Evolutionary conservation across 2,113 vertebrate species (phyloP), one percentile per base, ranked within the genome.

Genomic region (Ivindomyrus marchei): DNA sequence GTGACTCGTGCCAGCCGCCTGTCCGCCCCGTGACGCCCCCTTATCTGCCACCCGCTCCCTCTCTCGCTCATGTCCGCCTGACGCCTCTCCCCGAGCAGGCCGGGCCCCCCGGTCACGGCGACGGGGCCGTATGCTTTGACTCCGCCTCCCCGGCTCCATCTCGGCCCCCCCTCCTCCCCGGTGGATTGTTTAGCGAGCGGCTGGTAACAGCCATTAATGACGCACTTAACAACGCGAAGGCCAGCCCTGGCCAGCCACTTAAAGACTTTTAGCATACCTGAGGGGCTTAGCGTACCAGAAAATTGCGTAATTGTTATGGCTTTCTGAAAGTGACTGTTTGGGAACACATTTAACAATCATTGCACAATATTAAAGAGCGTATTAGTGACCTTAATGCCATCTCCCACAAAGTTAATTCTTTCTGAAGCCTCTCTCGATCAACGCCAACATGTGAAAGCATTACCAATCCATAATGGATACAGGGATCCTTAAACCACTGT

Each of bases 321-420:
- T 47, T 83, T 93, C 92, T 90, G 92, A 92, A 93, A 93, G 90
- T 90, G 91, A 85, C 83, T 94, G 92, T 94, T 92, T 85, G 90
- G 50, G 88, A 90, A 93, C 90, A 88, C 91, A 90, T 94, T 93
- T 92, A 90, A 91, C 93, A 93, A 92, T 92, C 90, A 92, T 90
- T 92, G 89, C 93, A 90, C 91, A 92, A 93, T 94, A 93, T 94
- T 94, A 95, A 91, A 92, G 93, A 95, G 94, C 86, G 90, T 94
- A 93, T 94, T 92, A 92, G 93, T 93, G 94, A 96, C 92, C 88
- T 85, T 85, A 91, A 91, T 92, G 92, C 92, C 92, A 92, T 91
- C 50, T 91, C 91, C 89, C 91, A 92, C 94, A 95, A 96, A 92
- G 94, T 94, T 94, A 96, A 95, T 93, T 94, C 96, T 94, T 94